A percentile compares a stretch with the other conserved stretches of the same genome.
These are phyloP conservation scores for mouse (Mus musculus) DNA, from an alignment of 2,113 vertebrate genomes.

Conservation along the genomic window DNA sequence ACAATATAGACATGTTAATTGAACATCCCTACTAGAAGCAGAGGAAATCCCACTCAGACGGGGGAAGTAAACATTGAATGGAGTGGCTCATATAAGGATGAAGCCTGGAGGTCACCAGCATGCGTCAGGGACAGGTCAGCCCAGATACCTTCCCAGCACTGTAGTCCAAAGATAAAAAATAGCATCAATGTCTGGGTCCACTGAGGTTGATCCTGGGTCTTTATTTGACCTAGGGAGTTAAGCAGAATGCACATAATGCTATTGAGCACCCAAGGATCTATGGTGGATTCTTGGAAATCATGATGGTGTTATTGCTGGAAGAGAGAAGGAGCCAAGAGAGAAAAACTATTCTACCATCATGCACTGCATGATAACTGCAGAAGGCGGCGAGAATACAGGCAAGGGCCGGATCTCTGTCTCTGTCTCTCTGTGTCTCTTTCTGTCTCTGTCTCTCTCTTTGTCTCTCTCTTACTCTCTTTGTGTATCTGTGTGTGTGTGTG, in stretches of 20 bases:
- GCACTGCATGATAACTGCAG: background rate
- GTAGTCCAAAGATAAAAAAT: background rate
- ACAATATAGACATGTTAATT: background rate
- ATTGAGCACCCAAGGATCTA: background rate
- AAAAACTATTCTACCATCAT: background rate
- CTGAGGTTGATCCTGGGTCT: background rate
- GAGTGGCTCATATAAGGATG: background rate
- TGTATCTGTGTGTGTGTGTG: background rate
- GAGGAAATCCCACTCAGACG: constrained; percentile 8
- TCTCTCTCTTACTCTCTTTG: no score
- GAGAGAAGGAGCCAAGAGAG: background rate
- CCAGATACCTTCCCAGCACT: background rate
- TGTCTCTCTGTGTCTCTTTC: no score
- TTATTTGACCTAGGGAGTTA: background rate
- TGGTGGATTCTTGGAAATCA: background rate
- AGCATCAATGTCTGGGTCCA: background rate
- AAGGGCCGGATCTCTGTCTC: background rate
- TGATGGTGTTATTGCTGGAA: background rate
- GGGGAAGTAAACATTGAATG: background rate
- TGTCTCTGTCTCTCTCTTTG: no score
- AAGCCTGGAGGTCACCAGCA: background rate
- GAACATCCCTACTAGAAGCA: background rate
- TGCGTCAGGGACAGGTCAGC: background rate
- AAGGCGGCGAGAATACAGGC: background rate
- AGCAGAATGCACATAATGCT: background rate